Percentiles rank a stretch among this genome's conserved stretches.
Evolutionary conservation across 37 sponge, comb jelly and placozoan genomes (phyloP).

Genomic region (Ephydatia muelleri): DNA sequence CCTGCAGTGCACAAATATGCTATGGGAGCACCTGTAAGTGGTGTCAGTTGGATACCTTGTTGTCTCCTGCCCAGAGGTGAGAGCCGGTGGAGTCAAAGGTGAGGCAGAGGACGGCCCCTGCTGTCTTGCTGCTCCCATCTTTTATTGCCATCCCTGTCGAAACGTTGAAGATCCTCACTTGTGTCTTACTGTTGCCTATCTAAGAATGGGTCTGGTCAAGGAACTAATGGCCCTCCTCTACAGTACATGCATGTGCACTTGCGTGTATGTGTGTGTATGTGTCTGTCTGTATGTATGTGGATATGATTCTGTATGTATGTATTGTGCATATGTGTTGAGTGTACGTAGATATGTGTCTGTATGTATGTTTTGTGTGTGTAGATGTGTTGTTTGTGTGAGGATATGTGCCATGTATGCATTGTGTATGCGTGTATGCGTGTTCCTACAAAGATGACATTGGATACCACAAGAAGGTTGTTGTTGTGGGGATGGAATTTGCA

Average conservation of each 20-base stretch:
- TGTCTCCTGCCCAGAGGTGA: constrained; percentile 82
- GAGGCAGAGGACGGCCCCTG: constrained; percentile 66
- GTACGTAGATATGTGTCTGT: neutral
- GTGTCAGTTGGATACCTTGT: constrained; percentile 40
- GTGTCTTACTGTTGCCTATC: constrained; percentile 82
- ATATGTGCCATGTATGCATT: too few relatives aligned
- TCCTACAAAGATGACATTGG: constrained; percentile 7
- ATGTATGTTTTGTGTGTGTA: too few relatives aligned
- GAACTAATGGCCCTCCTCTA: neutral
- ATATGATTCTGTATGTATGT: neutral
- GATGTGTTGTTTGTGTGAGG: too few relatives aligned
- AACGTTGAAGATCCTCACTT: constrained; percentile 83
- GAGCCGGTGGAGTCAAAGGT: constrained; percentile 77
- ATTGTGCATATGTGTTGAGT: neutral
- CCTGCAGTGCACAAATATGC: constrained; percentile 24
- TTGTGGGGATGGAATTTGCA: constrained; percentile 67
- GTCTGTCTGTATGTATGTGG: constrained; percentile 7
- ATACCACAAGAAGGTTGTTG: constrained; percentile 71
- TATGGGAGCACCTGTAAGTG: neutral
- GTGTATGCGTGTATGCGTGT: too few relatives aligned
- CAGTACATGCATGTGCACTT: neutral
- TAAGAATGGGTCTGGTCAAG: neutral
- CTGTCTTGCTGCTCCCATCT: constrained; percentile 79
- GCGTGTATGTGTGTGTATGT: neutral
- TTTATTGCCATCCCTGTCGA: constrained; percentile 87